A percentile compares a stretch with the other conserved stretches of the same genome.
Evolutionary conservation across 1,140 invertebrate species (phyloP).

Genomic region (Fopius arisanus): DNA sequence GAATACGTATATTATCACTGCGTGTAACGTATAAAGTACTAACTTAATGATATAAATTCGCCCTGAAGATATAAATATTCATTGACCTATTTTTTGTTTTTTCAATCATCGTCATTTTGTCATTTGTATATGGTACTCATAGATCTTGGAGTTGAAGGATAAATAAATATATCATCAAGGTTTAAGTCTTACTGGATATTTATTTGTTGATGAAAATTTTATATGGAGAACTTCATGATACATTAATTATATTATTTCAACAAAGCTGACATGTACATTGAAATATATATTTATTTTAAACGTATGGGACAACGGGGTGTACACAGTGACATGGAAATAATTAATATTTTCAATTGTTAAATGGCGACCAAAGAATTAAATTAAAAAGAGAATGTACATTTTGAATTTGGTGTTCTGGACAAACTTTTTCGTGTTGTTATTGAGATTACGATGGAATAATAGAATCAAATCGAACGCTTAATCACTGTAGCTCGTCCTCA

Average conservation of each 20-base stretch:
- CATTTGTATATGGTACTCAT: slow-evolving; percentile 11
- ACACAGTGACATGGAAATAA: background rate
- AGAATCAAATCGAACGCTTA: background rate
- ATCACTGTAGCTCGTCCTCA: background rate
- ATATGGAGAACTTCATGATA: background rate
- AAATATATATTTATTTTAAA: slow-evolving; percentile 7
- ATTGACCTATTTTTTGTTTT: slow-evolving; percentile 16
- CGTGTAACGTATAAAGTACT: slow-evolving; percentile 32
- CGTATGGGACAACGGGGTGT: slow-evolving; percentile 5
- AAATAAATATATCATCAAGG: slow-evolving; percentile 5
- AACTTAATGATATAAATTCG: slow-evolving; percentile 25
- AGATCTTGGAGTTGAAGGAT: background rate
- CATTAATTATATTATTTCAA: slow-evolving; percentile 2
- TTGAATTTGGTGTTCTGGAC: slow-evolving; percentile 2
- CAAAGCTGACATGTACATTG: background rate
- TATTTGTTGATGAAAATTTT: background rate
- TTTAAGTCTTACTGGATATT: slow-evolving; percentile 15
- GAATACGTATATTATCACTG: slow-evolving; percentile 31
- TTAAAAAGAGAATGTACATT: slow-evolving; percentile 3
- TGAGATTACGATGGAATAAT: background rate
- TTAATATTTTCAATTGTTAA: slow-evolving; percentile 1
- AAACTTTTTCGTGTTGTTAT: slow-evolving; percentile 4
- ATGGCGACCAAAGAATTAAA: slow-evolving; percentile 5
- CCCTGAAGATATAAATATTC: slow-evolving; percentile 11
- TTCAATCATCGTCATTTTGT: slow-evolving; percentile 2